Evolutionary conservation across 1,140 invertebrate species (phyloP).

Genomic region (Papilio polytes): DNA sequence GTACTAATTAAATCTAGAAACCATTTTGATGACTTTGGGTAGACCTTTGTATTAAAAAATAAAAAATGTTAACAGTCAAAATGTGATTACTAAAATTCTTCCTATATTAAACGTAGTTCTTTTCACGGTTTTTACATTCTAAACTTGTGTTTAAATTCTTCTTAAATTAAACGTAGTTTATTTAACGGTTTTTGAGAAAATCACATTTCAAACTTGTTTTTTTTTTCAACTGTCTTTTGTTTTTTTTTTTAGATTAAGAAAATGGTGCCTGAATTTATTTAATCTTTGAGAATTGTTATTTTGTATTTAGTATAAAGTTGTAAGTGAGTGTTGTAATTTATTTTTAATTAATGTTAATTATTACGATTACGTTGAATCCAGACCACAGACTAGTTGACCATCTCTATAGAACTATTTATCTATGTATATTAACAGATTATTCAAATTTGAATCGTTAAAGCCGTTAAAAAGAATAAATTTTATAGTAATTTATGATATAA

Average conservation of each 20-base stretch:
- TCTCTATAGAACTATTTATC: constrained; percentile 9
- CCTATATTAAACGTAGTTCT: constrained; percentile 8
- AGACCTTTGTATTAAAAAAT: not conserved
- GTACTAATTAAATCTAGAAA: constrained; percentile 34
- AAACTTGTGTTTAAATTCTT: too few species aligned
- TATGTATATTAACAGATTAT: constrained; percentile 27
- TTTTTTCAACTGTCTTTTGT: constrained; percentile 26
- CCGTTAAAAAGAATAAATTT: constrained; percentile 28
- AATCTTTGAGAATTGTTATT: constrained; percentile 35
- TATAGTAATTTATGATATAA: constrained; percentile 64
- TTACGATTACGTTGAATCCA: constrained; percentile 16
- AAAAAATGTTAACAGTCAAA: constrained; percentile 14
- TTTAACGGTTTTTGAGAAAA: constrained; percentile 13
- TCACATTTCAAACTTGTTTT: constrained; percentile 18
- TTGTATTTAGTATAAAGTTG: constrained; percentile 31
- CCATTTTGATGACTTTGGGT: constrained; percentile 18
- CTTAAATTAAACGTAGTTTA: constrained; percentile 1
- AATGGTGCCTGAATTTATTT: constrained; percentile 45
- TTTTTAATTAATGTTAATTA: constrained; percentile 16
- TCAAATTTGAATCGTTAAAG: constrained; percentile 28
- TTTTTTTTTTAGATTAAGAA: constrained; percentile 45
- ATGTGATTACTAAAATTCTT: constrained; percentile 24
- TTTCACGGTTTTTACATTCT: constrained; percentile 1
- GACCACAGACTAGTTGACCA: constrained; percentile 14
- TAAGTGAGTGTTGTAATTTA: not conserved